Evolutionary conservation across 2,888 invertebrate genomes (phyloP), one percentile per base, ranked within the genome.

Genomic region (Caenorhabditis auriculariae): DNA sequence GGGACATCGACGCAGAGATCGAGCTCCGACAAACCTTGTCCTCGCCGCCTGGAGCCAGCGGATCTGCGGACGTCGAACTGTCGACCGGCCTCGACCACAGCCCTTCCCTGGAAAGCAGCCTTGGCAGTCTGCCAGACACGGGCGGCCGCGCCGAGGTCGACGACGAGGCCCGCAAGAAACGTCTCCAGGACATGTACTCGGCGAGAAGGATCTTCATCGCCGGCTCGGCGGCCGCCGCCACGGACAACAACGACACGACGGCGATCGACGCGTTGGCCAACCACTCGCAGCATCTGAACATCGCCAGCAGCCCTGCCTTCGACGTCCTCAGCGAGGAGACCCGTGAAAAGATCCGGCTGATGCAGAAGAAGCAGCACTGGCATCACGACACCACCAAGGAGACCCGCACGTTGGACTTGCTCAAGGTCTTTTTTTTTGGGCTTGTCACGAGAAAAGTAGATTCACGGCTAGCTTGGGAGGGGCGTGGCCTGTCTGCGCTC

Each of bases 1-100:
- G 77, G 9, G 73, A 77, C 45, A 78, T 77, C 46, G 78, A 78
- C 48, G 78, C 72, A 15, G 78, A 75, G 58, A 77, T 77, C 32
- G 71, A 69, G 26, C 64, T 57, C 7, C 57, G 74, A 43, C 66
- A 60, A 29, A 66, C 63, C 3, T 47, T 52, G 4, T 52, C 56
- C 12, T 56, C 35, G 35, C 9, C 35, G 35, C 9, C 9, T 32
- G 35, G 35, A 12, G 5, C 19, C 21, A 5, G 23, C 27, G 39
- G 41, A 26, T 5, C 50, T 29, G 12, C 27, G 37, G 24, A 21
- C 41, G 55, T 28, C 56, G 37, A 27, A 21, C 52, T 6, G n/a
- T 58, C 49, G 28, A 50, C 54, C 7, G 42, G 54, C 26, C 54
- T 66, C 6, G 69, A 67, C 43, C 65, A 68, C 43, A 62, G 61